A percentile compares a stretch with the other conserved stretches of the same genome.
phyloP scores from a whole-genome alignment of 2,113 vertebrate species.

The Hucho hucho region DNA sequence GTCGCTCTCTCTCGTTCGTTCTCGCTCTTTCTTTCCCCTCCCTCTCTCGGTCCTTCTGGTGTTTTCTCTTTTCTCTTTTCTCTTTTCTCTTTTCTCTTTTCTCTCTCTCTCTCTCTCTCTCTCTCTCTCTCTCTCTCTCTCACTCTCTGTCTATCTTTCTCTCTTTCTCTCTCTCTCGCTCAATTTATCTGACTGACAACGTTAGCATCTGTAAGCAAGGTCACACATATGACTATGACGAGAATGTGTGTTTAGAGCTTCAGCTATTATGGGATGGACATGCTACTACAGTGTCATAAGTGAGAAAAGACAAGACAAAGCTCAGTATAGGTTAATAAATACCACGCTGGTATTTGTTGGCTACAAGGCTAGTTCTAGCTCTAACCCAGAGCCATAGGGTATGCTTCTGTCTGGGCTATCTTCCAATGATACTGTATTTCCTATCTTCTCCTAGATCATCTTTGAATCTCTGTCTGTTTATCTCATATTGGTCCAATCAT shows the following conservation, averaged over 20 bases:
- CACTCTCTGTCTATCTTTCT: too few relatives aligned
- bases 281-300: background rate
- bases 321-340: background rate
- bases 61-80: background rate
- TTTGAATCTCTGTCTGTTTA: background rate
- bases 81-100: background rate
- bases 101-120: too few relatives aligned
- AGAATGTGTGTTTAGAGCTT: background rate
- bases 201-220: too few relatives aligned
- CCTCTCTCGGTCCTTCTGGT: background rate
- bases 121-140: too few relatives aligned
- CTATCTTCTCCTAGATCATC: background rate
- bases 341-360: background rate
- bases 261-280: background rate
- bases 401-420: background rate
- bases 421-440: background rate
- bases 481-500: background rate
- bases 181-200: too few relatives aligned
- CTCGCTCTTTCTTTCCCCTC: background rate
- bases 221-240: background rate
- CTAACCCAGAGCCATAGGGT: background rate
- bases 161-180: too few relatives aligned
- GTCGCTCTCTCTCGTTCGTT: background rate
- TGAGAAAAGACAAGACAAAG: background rate
- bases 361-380: background rate